Evolutionary conservation across 2,797 vertebrate genomes (phyloP).

Genomic region (Diplodus sargus): DNA sequence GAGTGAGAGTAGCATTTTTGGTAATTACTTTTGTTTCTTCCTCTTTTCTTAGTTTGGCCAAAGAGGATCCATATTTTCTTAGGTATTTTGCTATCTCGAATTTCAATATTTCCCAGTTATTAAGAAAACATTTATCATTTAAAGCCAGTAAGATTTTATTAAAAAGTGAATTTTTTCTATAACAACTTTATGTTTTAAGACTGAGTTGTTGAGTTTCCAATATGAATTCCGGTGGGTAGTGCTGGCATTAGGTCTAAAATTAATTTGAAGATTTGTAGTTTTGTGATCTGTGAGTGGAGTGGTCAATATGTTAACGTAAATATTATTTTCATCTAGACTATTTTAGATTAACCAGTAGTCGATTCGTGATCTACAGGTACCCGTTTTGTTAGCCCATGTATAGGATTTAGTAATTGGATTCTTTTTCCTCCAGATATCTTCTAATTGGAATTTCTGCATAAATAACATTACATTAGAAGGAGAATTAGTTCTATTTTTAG

Average conservation of each 20-base stretch:
- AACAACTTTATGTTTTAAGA: too few species aligned
- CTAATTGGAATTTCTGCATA: neutral
- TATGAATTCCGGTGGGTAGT: too few species aligned
- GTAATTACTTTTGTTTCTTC: constrained; percentile 2
- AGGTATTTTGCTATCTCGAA: too few species aligned
- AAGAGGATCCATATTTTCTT: too few species aligned
- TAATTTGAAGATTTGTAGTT: too few species aligned
- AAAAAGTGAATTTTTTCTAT: too few species aligned
- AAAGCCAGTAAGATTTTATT: too few species aligned
- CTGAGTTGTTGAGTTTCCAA: too few species aligned
- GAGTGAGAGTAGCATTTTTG: neutral
- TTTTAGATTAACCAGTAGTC: neutral
- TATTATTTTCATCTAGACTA: neutral
- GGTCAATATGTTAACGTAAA: neutral
- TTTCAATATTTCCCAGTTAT: too few species aligned
- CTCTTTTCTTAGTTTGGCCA: constrained; percentile 2
- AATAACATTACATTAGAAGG: neutral
- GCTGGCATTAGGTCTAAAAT: too few species aligned
- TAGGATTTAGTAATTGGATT: neutral
- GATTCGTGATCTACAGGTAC: neutral
- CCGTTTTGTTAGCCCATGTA: neutral
- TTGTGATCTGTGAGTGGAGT: neutral
- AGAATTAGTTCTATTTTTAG: neutral
- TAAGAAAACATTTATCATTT: too few species aligned
- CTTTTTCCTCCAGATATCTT: neutral